These are phyloP conservation scores for Lepidochitona cinerea DNA, from an alignment of 2,888 invertebrate species.

Conservation along the genomic window DNA sequence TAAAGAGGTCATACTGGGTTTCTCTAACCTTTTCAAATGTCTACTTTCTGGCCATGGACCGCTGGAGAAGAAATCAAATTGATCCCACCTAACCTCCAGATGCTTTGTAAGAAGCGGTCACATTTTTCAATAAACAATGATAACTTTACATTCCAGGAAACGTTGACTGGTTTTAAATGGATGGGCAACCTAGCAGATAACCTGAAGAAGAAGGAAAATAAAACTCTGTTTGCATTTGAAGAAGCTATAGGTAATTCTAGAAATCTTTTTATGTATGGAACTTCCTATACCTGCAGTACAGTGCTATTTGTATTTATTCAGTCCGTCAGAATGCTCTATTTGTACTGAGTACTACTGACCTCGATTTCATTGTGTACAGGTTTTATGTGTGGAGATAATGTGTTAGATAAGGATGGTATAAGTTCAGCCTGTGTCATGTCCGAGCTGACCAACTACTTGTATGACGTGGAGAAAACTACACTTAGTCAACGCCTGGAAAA, in stretches of 20 bases:
- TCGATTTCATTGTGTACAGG: too few species aligned
- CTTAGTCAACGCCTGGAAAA: slow-evolving; percentile 76
- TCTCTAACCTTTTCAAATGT: too few species aligned
- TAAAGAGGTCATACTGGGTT: too few species aligned
- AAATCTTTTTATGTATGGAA: background rate
- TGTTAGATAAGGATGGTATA: slow-evolving; percentile 97
- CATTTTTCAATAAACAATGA: too few species aligned
- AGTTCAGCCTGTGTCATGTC: slow-evolving; percentile 87
- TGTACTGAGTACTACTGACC: too few species aligned
- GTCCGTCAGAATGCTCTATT: too few species aligned
- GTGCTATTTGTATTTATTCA: background rate
- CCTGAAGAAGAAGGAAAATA: slow-evolving; percentile 80
- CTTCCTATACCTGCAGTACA: background rate
- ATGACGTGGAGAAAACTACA: slow-evolving; percentile 71
- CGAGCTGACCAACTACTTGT: slow-evolving; percentile 82
- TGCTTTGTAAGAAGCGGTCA: too few species aligned
- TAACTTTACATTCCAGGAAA: too few species aligned
- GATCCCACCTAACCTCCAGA: too few species aligned
- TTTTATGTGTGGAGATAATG: slow-evolving; percentile 91
- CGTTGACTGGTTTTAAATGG: slow-evolving; percentile 99
- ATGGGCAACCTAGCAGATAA: slow-evolving; percentile 92
- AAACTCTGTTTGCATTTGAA: slow-evolving; percentile 94
- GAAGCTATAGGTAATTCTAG: slow-evolving; percentile 86
- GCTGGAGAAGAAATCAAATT: too few species aligned
- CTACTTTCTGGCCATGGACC: too few species aligned